Conservation (phyloP, 2,797 vertebrate species). For the Sorex maritimensis region DNA sequence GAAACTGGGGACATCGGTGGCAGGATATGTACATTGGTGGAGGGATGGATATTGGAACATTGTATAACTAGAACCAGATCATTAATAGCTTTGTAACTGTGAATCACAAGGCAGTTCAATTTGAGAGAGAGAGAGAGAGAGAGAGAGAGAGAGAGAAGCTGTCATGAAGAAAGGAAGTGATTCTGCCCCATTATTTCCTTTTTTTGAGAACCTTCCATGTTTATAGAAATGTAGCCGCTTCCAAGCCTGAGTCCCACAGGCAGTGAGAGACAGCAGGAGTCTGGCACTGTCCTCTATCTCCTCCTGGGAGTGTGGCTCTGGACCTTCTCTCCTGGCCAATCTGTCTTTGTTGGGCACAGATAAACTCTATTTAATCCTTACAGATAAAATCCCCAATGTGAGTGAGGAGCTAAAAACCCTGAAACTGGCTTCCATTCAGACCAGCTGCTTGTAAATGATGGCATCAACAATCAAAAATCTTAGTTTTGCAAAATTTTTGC, state of each 20-base stretch:
- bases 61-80: too few species aligned
- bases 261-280: neutral
- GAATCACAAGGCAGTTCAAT: too few species aligned
- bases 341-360: neutral
- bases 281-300: neutral
- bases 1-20: too few species aligned
- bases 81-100: too few species aligned
- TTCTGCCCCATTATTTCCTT: constrained; percentile 3
- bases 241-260: neutral
- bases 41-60: too few species aligned
- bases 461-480: neutral
- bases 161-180: neutral
- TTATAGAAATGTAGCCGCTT: neutral
- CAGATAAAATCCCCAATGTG: neutral
- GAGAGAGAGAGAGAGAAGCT: neutral
- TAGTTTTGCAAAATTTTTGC: constrained; percentile 15
- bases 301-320: neutral
- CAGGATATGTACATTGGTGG: too few species aligned
- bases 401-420: neutral
- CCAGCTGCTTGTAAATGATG: neutral
- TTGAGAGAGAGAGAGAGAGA: too few species aligned
- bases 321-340: neutral
- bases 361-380: neutral
- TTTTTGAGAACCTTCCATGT: neutral
- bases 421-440: neutral